Evolutionary conservation across 1,140 invertebrate species (phyloP).

Genomic region (Ditylenchus dipsaci): DNA sequence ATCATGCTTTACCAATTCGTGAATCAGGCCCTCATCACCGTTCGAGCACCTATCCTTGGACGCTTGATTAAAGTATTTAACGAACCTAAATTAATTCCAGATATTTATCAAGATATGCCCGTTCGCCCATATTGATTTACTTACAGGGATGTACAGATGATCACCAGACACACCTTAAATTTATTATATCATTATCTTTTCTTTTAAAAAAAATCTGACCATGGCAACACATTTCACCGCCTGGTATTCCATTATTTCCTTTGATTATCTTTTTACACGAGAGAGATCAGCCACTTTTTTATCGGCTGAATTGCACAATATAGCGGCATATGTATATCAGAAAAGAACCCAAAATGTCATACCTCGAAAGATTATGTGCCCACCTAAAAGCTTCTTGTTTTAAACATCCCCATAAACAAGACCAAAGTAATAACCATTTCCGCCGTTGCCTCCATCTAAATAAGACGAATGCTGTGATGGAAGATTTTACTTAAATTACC

Average conservation of each 20-base stretch:
- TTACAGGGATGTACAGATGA: constrained; percentile 66
- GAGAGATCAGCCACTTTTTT: constrained; percentile 41
- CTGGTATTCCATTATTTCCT: constrained; percentile 60
- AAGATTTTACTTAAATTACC: constrained; percentile 93
- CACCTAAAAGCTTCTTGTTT: background rate
- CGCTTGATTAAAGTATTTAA: constrained; percentile 76
- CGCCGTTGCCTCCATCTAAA: background rate
- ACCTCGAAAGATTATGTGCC: constrained; percentile 4
- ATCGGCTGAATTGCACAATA: constrained; percentile 40
- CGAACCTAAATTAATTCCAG: constrained; percentile 66
- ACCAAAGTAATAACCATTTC: background rate
- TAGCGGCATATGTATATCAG: background rate
- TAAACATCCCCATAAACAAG: constrained; percentile 1
- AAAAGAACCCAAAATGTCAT: background rate
- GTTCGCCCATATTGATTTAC: background rate
- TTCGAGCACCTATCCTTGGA: constrained; percentile 25
- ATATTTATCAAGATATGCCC: constrained; percentile 12
- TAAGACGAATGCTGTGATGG: constrained; percentile 70
- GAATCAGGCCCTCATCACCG: constrained; percentile 62
- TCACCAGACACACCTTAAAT: constrained; percentile 61
- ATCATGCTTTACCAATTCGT: constrained; percentile 69
- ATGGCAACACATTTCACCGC: constrained; percentile 71
- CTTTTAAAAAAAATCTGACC: background rate
- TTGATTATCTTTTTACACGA: constrained; percentile 7
- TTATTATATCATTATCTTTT: background rate